Percentiles rank a stretch among this genome's conserved stretches.
phyloP scores from a whole-genome alignment of 2,113 vertebrate species.

The Burhinus bistriatus region DNA sequence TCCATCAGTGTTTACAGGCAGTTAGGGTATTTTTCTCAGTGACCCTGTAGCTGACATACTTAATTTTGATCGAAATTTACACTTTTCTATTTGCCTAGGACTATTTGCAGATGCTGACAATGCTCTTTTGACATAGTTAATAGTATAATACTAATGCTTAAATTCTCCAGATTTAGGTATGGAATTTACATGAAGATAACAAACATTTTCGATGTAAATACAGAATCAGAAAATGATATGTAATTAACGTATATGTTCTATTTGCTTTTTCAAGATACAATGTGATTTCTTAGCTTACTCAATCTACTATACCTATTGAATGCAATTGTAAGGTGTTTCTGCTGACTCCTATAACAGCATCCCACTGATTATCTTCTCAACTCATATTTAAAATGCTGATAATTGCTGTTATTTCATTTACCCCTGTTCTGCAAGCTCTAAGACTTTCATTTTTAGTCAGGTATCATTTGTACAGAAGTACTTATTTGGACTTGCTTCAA shows the following conservation, averaged over 20 bases:
- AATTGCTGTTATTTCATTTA: neutral
- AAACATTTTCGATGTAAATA: neutral
- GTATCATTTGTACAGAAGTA: neutral
- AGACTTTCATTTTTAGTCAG: neutral
- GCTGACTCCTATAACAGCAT: neutral
- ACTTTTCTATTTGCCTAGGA: neutral
- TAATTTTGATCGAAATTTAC: neutral
- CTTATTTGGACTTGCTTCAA: neutral
- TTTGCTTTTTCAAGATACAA: neutral
- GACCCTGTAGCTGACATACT: neutral
- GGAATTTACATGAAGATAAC: neutral
- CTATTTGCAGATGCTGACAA: neutral
- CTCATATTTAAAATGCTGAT: neutral
- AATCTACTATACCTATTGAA: neutral
- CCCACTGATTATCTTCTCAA: neutral
- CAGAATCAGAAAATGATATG: neutral
- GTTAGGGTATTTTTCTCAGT: neutral
- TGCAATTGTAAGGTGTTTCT: neutral
- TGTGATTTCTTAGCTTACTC: neutral
- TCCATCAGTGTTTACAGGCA: neutral
- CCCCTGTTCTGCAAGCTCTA: neutral
- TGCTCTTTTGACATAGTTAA: neutral
- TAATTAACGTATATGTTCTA: neutral
- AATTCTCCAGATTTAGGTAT: neutral
- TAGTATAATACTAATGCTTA: neutral